Percentiles rank a stretch among this genome's conserved stretches.
Evolutionary conservation across 2,797 vertebrate species (phyloP).

Genomic region (Balearica regulorum): DNA sequence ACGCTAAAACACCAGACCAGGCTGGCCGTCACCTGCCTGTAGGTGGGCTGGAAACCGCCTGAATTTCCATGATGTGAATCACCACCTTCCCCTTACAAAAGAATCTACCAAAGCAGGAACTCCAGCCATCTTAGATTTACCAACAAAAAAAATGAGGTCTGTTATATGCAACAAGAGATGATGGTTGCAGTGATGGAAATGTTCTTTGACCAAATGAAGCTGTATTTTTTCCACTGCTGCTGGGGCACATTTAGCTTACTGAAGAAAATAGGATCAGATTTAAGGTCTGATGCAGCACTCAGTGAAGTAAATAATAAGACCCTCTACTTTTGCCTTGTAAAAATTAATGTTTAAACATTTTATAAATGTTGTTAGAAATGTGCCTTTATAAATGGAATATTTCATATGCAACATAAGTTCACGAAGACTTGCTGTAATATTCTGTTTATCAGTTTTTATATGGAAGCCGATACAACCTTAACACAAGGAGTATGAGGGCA

Average conservation of each 20-base stretch:
- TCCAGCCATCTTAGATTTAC: background rate
- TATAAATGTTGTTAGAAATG: background rate
- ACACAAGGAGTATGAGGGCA: background rate
- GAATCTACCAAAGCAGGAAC: background rate
- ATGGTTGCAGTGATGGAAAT: background rate
- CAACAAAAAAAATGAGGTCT: background rate
- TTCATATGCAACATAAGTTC: background rate
- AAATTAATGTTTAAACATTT: background rate
- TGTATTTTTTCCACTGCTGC: background rate
- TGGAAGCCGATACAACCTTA: background rate
- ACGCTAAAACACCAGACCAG: rapidly evolving
- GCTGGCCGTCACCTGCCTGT: background rate
- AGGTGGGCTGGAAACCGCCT: background rate
- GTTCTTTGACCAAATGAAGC: background rate
- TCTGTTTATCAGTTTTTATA: background rate
- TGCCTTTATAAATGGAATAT: background rate
- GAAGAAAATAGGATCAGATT: background rate
- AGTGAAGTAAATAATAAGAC: background rate
- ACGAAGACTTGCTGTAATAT: background rate
- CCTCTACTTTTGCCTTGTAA: background rate
- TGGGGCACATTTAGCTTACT: background rate
- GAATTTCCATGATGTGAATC: background rate
- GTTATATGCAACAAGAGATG: background rate
- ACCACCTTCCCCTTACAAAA: background rate
- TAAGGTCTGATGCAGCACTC: background rate